Base-by-base conservation (phyloP, 2,797 vertebrate species). In the Falco cherrug region DNA sequence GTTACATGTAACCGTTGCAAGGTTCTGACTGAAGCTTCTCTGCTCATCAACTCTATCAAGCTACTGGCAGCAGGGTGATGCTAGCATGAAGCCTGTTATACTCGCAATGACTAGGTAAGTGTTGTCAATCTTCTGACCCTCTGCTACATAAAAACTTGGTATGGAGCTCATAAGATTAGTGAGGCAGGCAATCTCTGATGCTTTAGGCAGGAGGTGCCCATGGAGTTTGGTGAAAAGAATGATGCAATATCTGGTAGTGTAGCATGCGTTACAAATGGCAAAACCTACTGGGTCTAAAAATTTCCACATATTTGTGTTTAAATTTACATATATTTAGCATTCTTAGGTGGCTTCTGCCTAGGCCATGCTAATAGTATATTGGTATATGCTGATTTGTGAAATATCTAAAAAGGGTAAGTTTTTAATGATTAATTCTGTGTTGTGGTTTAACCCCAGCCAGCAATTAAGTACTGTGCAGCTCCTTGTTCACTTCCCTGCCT, bases 261-360 rank as follows among this genome's bases (percentile, higher is more conserved):
- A 19, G 16, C 39, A 9, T 57, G 47, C 51, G 5, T n/a, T 74
- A 37, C 28, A 65, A 50, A 53, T 26, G 35, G 35, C 22, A 45
- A 37, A 47, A 61, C 43, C 11, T 78, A 14, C 18, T 63, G 35
- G 5, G 51, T 75, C 43, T 37, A 21, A 28, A 65, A 47, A 48
- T 70, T 11, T 74, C 24, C 4, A 1, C 7, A 7, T 9, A 17
- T 13, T 53, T 61, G 18, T 63, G 18, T 63, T 84, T 79, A 18
- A 33, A 0, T 73, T 59, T 35, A 75, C 0, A 0, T 53, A 37
- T 14, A 8, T 78, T 78, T 75, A 68, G 15, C 24, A 48, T 2
- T 9, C 5, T 51, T 33, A 24, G 13, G 16, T 35, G 85, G 17
- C 18, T 61, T 73, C 60, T 87, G 20, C 45, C 25, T 79, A n/a